phyloP scores from a whole-genome alignment of 2,888 invertebrate genomes.

The Fissipunctia ypsillon region DNA sequence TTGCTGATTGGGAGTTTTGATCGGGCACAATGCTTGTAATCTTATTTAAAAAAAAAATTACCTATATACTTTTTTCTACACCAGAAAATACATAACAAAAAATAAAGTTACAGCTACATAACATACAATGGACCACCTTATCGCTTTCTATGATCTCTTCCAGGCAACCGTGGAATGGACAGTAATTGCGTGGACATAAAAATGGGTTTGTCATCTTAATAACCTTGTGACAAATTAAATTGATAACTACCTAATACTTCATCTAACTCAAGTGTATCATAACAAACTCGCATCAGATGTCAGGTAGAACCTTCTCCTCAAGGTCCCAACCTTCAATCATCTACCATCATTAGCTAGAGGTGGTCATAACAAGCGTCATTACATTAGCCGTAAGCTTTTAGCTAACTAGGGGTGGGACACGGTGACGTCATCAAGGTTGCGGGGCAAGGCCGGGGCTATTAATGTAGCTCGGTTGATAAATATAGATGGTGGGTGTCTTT shows the following conservation, averaged over 20 bases:
- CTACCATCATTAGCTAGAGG: conserved; percentile 53
- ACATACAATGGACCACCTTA: too few relatives aligned
- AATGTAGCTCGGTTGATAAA: conserved; percentile 51
- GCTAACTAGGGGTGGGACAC: conserved; percentile 64
- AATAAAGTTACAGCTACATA: too few relatives aligned
- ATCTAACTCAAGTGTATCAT: conserved; percentile 26
- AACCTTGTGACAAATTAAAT: background rate
- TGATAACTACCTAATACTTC: background rate
- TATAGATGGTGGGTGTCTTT: conserved; percentile 48
- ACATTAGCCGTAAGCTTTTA: conserved; percentile 66
- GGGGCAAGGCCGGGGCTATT: conserved; percentile 58
- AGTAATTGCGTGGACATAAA: too few relatives aligned
- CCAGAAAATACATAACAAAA: too few relatives aligned
- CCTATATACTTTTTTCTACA: too few relatives aligned
- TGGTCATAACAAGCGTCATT: conserved; percentile 55
- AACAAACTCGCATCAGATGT: conserved; percentile 22
- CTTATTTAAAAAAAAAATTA: too few relatives aligned
- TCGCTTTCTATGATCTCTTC: too few relatives aligned
- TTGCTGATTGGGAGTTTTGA: too few relatives aligned
- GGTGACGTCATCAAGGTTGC: conserved; percentile 65
- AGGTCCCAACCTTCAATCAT: conserved; percentile 59
- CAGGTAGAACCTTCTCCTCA: conserved; percentile 42
- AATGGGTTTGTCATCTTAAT: background rate
- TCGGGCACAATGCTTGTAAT: too few relatives aligned
- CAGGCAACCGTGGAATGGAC: too few relatives aligned